A percentile compares a stretch with the other conserved stretches of the same genome.
Conservation (phyloP, 2,888 invertebrate species). For the Ichneumoninae sp. region DNA sequence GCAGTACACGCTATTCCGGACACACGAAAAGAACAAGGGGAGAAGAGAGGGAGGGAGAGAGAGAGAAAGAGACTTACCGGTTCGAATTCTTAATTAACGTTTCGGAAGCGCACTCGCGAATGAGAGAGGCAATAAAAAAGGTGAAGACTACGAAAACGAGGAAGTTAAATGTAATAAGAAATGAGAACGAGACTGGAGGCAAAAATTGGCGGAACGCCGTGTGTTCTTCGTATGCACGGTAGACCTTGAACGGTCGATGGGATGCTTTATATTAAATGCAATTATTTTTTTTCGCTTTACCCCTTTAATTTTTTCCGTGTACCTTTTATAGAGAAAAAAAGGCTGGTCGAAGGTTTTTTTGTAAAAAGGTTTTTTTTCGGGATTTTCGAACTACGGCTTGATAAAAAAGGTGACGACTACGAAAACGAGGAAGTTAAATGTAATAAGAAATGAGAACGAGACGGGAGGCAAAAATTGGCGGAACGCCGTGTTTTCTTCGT, state of each 20-base stretch:
- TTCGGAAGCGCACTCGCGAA: conserved; percentile 32
- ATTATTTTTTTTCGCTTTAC: not conserved
- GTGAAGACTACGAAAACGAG: conserved; percentile 26
- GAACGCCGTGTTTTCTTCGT: not conserved
- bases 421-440: conserved; percentile 23
- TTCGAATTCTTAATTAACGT: conserved; percentile 64
- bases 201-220: not conserved
- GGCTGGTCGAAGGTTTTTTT: no score
- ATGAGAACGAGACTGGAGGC: not conserved
- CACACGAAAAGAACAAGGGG: conserved; percentile 10
- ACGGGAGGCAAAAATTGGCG: not conserved
- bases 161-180: not conserved
- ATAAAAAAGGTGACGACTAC: conserved; percentile 28
- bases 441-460: not conserved
- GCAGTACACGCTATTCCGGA: conserved; percentile 49
- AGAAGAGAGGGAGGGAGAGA: no score
- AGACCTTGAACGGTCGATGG: conserved; percentile 3
- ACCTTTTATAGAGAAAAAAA: no score
- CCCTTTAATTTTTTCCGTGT: not conserved
- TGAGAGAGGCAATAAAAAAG: conserved; percentile 25
- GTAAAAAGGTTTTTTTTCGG: no score
- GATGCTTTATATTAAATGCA: not conserved
- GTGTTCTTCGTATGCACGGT: not conserved
- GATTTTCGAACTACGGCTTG: no score
- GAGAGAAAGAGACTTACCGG: conserved; percentile 42